Conservation (phyloP, 2,888 invertebrate species). For the Trissolcus brochymenae region DNA sequence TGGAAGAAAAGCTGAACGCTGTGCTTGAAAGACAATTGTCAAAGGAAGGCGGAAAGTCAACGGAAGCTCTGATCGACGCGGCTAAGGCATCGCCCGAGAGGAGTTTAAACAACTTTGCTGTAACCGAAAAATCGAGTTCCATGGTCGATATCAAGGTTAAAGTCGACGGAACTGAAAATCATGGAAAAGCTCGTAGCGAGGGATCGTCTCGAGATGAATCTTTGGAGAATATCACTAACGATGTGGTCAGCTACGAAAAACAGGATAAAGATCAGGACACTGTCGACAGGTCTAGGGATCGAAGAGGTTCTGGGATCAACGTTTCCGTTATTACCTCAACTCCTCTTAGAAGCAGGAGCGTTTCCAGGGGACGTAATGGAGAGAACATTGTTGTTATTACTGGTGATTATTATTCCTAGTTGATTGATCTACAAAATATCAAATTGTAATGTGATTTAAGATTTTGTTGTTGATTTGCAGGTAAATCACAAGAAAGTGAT, state of each 20-base stretch:
- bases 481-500: constrained; percentile 67
- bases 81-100: constrained; percentile 54
- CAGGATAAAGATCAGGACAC: constrained; percentile 57
- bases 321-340: constrained; percentile 74
- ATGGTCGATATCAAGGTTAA: constrained; percentile 68
- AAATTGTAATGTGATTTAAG: neutral
- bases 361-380: constrained; percentile 66
- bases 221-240: constrained; percentile 68
- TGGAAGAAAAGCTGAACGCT: constrained; percentile 73
- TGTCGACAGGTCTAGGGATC: constrained; percentile 62
- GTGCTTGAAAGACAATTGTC: constrained; percentile 72
- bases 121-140: constrained; percentile 66
- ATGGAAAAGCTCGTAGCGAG: constrained; percentile 68
- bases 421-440: neutral
- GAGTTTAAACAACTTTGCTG: constrained; percentile 48
- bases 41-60: constrained; percentile 65
- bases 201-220: constrained; percentile 71
- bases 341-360: constrained; percentile 68
- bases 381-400: constrained; percentile 74
- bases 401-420: constrained; percentile 60
- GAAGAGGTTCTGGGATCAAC: constrained; percentile 66
- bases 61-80: constrained; percentile 61
- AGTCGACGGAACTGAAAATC: constrained; percentile 61
- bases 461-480: constrained; percentile 47
- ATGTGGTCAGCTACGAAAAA: constrained; percentile 58